Conservation (phyloP, 2,888 invertebrate genomes). For the Himalopsyche kuldschensis region DNA sequence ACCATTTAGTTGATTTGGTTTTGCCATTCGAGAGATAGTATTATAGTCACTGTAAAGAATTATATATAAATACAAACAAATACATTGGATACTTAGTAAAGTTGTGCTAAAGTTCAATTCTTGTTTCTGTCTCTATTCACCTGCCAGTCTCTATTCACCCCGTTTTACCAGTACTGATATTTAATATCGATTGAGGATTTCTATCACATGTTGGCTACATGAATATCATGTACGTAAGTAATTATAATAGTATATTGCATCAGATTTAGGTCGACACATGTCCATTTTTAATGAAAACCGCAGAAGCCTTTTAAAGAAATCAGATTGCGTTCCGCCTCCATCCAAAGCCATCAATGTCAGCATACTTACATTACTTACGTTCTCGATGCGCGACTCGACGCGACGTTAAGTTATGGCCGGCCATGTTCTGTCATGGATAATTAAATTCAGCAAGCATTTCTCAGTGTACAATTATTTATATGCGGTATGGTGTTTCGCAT, state of each 20-base stretch:
- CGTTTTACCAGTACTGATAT: too few relatives aligned
- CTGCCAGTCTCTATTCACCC: too few relatives aligned
- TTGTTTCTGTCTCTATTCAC: too few relatives aligned
- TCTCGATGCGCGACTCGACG: background rate
- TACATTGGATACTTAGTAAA: too few relatives aligned
- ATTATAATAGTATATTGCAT: background rate
- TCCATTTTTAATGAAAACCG: background rate
- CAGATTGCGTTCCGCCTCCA: background rate
- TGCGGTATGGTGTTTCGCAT: background rate
- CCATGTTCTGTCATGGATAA: slow-evolving; percentile 1
- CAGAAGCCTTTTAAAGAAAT: background rate
- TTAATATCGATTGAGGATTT: too few relatives aligned
- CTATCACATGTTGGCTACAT: too few relatives aligned
- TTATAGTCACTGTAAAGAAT: too few relatives aligned
- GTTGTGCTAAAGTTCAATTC: too few relatives aligned
- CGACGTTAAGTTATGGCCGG: background rate
- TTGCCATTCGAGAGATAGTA: too few relatives aligned
- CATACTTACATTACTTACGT: background rate
- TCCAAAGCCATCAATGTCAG: background rate
- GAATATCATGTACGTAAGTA: too few relatives aligned
- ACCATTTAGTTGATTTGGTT: too few relatives aligned
- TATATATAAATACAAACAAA: too few relatives aligned
- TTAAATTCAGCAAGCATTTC: background rate
- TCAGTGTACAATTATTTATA: background rate
- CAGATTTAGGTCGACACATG: background rate